These are phyloP conservation scores for Panthera uncia DNA, from an alignment of 2,113 vertebrate species.

Conservation along the genomic window DNA sequence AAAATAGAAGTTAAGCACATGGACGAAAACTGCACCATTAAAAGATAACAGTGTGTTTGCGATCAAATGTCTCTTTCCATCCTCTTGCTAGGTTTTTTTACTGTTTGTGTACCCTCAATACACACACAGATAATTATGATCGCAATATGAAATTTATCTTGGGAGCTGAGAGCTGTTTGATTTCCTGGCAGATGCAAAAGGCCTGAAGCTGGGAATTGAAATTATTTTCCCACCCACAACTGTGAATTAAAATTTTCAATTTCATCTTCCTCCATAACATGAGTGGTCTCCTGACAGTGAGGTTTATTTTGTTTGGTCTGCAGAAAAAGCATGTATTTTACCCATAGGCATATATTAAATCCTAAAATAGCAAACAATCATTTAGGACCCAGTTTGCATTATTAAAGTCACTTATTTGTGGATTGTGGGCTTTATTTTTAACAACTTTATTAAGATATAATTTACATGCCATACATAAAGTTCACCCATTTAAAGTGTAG, in stretches of 20 bases:
- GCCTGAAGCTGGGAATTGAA: neutral
- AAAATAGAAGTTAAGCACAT: constrained; percentile 5
- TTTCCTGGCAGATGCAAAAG: constrained; percentile 54
- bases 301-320: constrained; percentile 33
- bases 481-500: constrained; percentile 38
- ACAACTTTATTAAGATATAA: constrained; percentile 36
- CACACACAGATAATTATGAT: neutral
- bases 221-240: neutral
- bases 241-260: constrained; percentile 53
- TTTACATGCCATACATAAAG: constrained; percentile 50
- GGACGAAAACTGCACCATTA: neutral
- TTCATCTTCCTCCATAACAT: constrained; percentile 46
- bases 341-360: neutral
- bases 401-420: constrained; percentile 43
- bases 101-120: constrained; percentile 17
- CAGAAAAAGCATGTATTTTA: constrained; percentile 30
- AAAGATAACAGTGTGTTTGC: constrained; percentile 37
- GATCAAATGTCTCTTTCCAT: constrained; percentile 5
- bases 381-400: constrained; percentile 29
- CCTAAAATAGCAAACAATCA: constrained; percentile 30
- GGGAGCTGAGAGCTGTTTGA: constrained; percentile 17
- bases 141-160: constrained; percentile 51
- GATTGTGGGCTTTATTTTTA: neutral
- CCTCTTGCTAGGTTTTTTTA: constrained; percentile 10
- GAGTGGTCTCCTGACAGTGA: constrained; percentile 36